Evolutionary conservation across 2,888 invertebrate genomes (phyloP), one percentile per base, ranked within the genome.

Genomic region (Tiliacea citrago): DNA sequence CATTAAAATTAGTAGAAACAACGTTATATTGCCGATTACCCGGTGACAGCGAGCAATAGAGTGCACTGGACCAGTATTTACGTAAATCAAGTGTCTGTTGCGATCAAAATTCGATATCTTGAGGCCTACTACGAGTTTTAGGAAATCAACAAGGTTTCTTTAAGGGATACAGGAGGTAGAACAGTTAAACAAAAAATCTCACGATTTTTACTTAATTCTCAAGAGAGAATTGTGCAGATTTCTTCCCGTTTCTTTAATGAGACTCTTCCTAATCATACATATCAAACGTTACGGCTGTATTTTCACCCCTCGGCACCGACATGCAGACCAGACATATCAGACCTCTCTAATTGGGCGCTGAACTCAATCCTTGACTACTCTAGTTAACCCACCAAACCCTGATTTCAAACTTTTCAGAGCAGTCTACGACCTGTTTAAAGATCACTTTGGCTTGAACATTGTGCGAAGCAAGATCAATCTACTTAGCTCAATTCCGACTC

Each of bases 41-140:
- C 47, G 67, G 45, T 75, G 81, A 72, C 84, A 80, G 84, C 63
- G n/a, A n/a, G 67, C 61, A 63, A 65, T 65, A 57, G 49, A 72
- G 51, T 73, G 51, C 58, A 51, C 66, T 18, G 45, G 66, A 75
- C 71, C 16, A 79, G 75, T 67, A 84, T 82, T 83, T 82, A 83
- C 75, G 83, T 82, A 82, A 83, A 72, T 65, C 35, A 8, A 82
- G 55, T 68, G 67, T 61, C 70, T 61, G 39, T 58, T 58, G 47
- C 79, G 79, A 81, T 84, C 70, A 49, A 39, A 68, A 80, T 65
- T 80, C 35, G 68, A 74, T 71, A 79, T 58, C 39, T 35, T 7
- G 57, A 16, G 35, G 47, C 21, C 53, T 81, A 81, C 84, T 66
- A 71, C 12, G 39, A 39, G 67, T 58, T 70, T 51, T 39, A 55